A percentile compares a stretch with the other conserved stretches of the same genome.
These are phyloP conservation scores for Anguilla japonica DNA, from an alignment of 2,113 vertebrate genomes.

Conservation along the genomic window DNA sequence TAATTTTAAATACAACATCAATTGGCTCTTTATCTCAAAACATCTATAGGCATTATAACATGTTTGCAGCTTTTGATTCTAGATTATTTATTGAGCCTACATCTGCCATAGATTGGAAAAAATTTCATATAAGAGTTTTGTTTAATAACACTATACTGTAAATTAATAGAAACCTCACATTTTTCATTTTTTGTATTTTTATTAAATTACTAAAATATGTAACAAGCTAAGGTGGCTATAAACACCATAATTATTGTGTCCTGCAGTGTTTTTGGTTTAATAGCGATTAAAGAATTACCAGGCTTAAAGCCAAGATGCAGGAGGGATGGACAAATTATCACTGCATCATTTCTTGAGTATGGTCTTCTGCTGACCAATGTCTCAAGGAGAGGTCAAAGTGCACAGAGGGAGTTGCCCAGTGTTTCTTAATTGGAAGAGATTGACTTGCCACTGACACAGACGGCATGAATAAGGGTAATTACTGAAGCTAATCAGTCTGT, in stretches of 20 bases:
- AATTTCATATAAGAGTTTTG: too few species aligned
- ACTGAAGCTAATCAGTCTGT: constrained; percentile 2
- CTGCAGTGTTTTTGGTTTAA: not conserved
- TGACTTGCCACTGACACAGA: constrained; percentile 5
- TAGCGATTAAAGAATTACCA: not conserved
- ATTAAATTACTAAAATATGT: not conserved
- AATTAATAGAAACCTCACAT: too few species aligned
- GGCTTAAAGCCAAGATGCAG: not conserved
- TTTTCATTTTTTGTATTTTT: not conserved
- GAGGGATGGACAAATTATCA: not conserved
- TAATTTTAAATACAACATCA: too few species aligned
- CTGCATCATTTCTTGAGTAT: not conserved
- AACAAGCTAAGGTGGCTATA: not conserved
- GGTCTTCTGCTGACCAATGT: constrained; percentile 1
- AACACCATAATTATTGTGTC: not conserved
- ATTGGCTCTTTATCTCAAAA: too few species aligned
- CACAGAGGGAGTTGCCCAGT: not conserved
- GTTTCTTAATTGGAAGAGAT: constrained; percentile 23
- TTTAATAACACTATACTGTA: too few species aligned
- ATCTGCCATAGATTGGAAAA: too few species aligned
- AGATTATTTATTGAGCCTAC: too few species aligned
- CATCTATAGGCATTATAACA: too few species aligned
- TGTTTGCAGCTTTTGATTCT: too few species aligned
- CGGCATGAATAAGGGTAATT: constrained; percentile 12
- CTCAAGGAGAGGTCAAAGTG: not conserved